Evolutionary conservation across 1,140 invertebrate genomes (phyloP), one percentile per base, ranked within the genome.

Genomic region (Apis laboriosa): DNA sequence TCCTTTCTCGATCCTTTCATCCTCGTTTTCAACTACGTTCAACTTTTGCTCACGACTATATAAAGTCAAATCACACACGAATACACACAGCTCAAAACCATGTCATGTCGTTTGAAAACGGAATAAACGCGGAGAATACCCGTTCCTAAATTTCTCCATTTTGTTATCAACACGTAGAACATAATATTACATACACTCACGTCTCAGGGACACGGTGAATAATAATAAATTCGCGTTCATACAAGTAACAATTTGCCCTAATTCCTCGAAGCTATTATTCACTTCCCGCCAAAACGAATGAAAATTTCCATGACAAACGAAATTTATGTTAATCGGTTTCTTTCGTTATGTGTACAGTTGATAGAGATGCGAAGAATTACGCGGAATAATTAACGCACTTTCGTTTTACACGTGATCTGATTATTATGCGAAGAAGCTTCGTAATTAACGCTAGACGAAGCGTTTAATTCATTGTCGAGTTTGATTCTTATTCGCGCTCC

Each of bases 341-440:
- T 49, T 21, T 21, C 9, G 5, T 17, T 12, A 24, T 51, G n/a
- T 63, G 19, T 60, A 17, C 15, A 43, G 51, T 51, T 43, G 78
- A 79, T 43, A 43, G 51, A 12, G 63, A 15, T 13, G 28, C 51
- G 19, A 51, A 19, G 51, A 63, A 15, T 70, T 21, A 61, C 43
- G 2, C 56, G 15, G 43, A 11, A 67, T 61, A 78, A 73, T 63
- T n/a, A 75, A 19, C 28, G 51, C 61, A 72, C 76, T 80, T 85
- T 84, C 76, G 84, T 55, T 84, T 70, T 24, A 28, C 34, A 58
- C 53, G 12, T 71, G 64, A 80, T 72, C 60, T 28, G 79, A 86
- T 85, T 81, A 80, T 34, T 19, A 9, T n/a, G 34, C 9, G 15
- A 72, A 49, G 51, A 60, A 66, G 24, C n/a, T 11, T 13, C 5